phyloP scores from a whole-genome alignment of 2,797 vertebrate species.

The Scleropages formosus region DNA sequence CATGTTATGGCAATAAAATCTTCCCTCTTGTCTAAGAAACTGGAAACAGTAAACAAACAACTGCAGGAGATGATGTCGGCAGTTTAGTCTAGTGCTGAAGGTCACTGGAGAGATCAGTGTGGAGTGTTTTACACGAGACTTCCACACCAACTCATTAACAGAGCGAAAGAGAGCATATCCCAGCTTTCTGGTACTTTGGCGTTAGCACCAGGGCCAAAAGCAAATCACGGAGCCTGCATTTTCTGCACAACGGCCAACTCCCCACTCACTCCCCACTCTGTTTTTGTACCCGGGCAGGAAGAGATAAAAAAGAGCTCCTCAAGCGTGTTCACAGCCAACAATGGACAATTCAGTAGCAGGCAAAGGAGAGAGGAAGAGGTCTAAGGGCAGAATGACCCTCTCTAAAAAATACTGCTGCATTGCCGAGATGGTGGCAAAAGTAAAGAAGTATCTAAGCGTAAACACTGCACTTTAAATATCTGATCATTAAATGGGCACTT shows the following conservation, averaged over 20 bases:
- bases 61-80: background rate
- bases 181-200: background rate
- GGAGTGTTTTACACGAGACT: slow-evolving; percentile 43
- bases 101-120: slow-evolving; percentile 47
- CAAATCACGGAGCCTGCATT: background rate
- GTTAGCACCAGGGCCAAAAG: background rate
- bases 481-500: background rate
- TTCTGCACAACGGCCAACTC: slow-evolving; percentile 11
- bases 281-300: slow-evolving; percentile 67
- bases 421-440: slow-evolving; percentile 33
- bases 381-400: slow-evolving; percentile 49
- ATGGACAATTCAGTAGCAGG: slow-evolving; percentile 57
- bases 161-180: background rate
- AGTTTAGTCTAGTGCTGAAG: slow-evolving; percentile 13
- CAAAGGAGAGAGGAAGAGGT: slow-evolving; percentile 56
- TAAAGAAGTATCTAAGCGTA: slow-evolving; percentile 19
- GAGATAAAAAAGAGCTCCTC: slow-evolving; percentile 62
- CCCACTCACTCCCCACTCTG: slow-evolving; percentile 36
- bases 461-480: background rate
- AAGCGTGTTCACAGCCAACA: slow-evolving; percentile 68
- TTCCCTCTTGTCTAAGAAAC: background rate
- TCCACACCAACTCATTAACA: slow-evolving; percentile 8
- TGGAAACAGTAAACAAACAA: background rate
- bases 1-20: background rate
- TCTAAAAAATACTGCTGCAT: slow-evolving; percentile 50